These are phyloP conservation scores for Dichetophora obliterata DNA, from an alignment of 2,888 invertebrate genomes.

Conservation along the genomic window DNA sequence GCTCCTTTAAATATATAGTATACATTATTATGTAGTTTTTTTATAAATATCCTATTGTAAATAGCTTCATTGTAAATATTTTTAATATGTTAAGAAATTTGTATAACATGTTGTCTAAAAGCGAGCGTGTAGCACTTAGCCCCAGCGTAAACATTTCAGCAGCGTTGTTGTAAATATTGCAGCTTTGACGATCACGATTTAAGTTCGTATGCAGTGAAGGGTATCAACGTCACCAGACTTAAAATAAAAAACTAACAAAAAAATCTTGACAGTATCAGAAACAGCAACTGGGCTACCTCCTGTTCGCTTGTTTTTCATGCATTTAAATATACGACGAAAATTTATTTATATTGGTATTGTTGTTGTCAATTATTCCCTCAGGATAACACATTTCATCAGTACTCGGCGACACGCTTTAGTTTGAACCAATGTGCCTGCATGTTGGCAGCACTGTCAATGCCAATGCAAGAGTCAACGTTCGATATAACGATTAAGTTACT, in stretches of 20 bases:
- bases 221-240: no score
- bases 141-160: not conserved
- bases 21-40: not conserved
- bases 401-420: slow-evolving; percentile 25
- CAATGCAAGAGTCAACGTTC: not conserved
- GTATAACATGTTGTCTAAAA: not conserved
- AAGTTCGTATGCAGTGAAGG: no score
- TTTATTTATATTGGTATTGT: slow-evolving; percentile 17
- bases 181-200: no score
- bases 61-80: not conserved
- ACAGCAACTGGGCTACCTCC: no score
- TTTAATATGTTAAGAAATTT: not conserved
- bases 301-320: no score
- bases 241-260: no score
- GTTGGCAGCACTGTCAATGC: slow-evolving; percentile 16
- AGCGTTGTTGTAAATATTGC: no score
- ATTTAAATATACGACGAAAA: not conserved
- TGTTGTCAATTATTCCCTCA: slow-evolving; percentile 5
- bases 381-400: slow-evolving; percentile 37
- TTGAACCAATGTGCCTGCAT: not conserved
- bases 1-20: slow-evolving; percentile 37
- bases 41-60: not conserved
- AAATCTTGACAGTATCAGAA: no score
- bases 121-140: not conserved
- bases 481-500: not conserved